Evolutionary conservation across 2,797 vertebrate genomes (phyloP), one percentile per base, ranked within the genome.

Genomic region (Esox lucius): DNA sequence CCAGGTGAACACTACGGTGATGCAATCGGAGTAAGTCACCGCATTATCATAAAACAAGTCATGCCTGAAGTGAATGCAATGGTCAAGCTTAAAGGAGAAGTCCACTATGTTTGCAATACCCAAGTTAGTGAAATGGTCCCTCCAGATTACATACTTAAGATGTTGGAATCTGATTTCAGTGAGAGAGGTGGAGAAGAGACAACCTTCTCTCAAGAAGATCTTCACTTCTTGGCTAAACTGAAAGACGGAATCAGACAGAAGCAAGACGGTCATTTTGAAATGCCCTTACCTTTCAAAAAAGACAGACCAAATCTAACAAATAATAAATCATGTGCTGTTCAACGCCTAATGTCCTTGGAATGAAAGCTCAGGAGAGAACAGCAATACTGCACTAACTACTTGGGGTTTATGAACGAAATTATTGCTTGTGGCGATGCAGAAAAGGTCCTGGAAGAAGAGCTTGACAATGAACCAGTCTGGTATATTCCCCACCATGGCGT

Each of bases 401-500:
- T 66, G 33, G 66, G 35, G 31, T 71, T 66, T n/a, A 71, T 74
- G 72, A 39, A 56, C 15, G 59, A 78, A 19, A 74, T 65, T 51
- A 74, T 78, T 17, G 28, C 56, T 64, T 26, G 17, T 74, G 77
- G 72, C 9, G 42, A 74, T 46, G 72, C 77, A 35, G 72, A 66
- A 42, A 71, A 42, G 24, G 72, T 42, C 35, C 53, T n/a, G n/a
- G 53, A 46, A 28, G n/a, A 33, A 74, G 59, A 71, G 28, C 8
- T 74, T 2, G 4, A 28, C 31, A 74, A 71, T 35, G 46, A 49
- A 19, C 46, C 72, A 65, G 77, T 35, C 31, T 74, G 72, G 68
- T 71, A 78, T 28, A 74, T 66, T 4, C 67, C 76, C 9, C 76
- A 78, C 12, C 73, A 75, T 31, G 69, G 68, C n/a, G 68, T 75